Base-by-base conservation (phyloP, 1,140 invertebrate species). In the Venustaconcha ellipsiformis region DNA sequence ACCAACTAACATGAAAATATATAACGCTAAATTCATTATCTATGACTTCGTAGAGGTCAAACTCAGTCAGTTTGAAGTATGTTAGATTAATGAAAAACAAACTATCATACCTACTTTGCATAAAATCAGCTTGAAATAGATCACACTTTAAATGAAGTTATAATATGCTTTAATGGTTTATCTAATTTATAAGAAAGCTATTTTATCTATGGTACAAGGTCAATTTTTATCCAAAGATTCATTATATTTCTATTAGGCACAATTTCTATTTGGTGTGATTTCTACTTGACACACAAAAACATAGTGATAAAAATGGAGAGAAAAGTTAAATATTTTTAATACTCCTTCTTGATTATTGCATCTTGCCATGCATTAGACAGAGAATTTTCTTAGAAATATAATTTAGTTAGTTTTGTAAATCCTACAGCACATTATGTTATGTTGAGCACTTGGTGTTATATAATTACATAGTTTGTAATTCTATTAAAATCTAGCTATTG, bases 1-100 rank as follows among this genome's bases (percentile, higher is more conserved):
- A 0, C 74, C 78, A 83, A 82, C 80, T 78, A 80, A 60, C 72
- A 68, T 69, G 67, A 64, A 75, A 67, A 69, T 26, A 70, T 68
- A 69, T 48, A 60, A 58, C 4, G 55, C 57, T 13, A 15, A 57
- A 17, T n/a, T 37, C 58, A 57, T 14, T 63, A 6, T 66, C 48
- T 26, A 30, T n/a, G 18, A 76, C 23, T 37, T 26, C n/a, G 57
- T n/a, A 23, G 57, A 37, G 13, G 73, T 48, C 56, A 71, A 30
- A 23, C 17, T 23, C 14, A 14, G n/a, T 37, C 11, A 37, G 15
- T 37, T 37, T 66, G n/a, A 66, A 66, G 18, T 18, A 37, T 37
- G 18, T 26, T 23, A 66, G 11, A 4, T 30, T 14, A 14, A 18
- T 18, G 8, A 23, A 37, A 37, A 26, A 14, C 48, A 18, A 18